Base-by-base conservation (phyloP, 2,888 invertebrate genomes). In the Noctua fimbriata region DNA sequence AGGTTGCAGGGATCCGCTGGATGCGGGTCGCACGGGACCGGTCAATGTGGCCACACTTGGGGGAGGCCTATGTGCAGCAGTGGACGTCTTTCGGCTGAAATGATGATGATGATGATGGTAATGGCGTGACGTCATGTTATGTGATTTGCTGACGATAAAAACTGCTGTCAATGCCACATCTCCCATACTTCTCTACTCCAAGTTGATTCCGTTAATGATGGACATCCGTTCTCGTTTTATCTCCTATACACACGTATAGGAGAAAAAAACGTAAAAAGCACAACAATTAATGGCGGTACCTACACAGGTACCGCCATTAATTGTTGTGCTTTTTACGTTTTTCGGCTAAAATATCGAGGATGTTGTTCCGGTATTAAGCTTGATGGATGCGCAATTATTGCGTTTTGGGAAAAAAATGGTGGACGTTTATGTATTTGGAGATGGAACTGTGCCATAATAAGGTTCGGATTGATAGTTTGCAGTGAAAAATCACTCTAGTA, bases 261-360 rank as follows among this genome's bases (percentile, higher is more conserved):
- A n/a, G n/a, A n/a, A n/a, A n/a, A n/a, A n/a, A n/a, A n/a, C n/a
- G n/a, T n/a, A n/a, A n/a, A n/a, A n/a, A n/a, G n/a, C n/a, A n/a
- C n/a, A n/a, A n/a, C n/a, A n/a, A n/a, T n/a, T n/a, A n/a, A n/a
- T n/a, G n/a, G n/a, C n/a, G n/a, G n/a, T n/a, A n/a, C n/a, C n/a
- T n/a, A n/a, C n/a, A n/a, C n/a, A n/a, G n/a, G n/a, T n/a, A 87
- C 82, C 71, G 78, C 83, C 87, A 89, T 91, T 89, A 91, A 88
- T 88, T 88, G 81, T 73, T 81, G 79, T 69, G 58, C 84, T 87
- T 89, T 88, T 84, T 63, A 79, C 74, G 41, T 65, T 81, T 85
- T 84, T 86, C 41, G 58, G 66, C 52, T 73, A 79, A 86, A 85
- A 77, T 76, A 75, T 79, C 44, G 72, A 60, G 58, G 52, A 81